Conservation (phyloP, 1,140 invertebrate genomes). For the Habropoda laboriosa region DNA sequence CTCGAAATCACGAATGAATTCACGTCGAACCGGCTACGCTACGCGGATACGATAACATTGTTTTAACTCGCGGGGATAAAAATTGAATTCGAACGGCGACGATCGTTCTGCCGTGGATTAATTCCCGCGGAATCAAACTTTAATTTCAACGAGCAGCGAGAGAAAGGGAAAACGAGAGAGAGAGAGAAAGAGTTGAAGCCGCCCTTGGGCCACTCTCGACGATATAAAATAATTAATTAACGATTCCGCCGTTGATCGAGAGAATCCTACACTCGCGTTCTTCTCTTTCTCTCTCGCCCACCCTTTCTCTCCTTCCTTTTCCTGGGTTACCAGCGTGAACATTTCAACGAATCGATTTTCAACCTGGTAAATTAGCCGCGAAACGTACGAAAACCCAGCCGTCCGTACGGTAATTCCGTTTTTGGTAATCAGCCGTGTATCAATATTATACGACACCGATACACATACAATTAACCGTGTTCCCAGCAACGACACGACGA, state of each 20-base stretch:
- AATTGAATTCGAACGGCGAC: neutral
- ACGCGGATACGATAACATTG: neutral
- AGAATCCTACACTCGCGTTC: too few species aligned
- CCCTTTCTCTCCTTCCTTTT: constrained; percentile 1
- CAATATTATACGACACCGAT: constrained; percentile 38
- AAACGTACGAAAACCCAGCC: neutral
- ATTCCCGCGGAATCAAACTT: neutral
- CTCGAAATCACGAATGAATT: neutral
- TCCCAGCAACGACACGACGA: neutral
- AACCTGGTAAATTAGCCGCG: constrained; percentile 9
- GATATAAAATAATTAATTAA: constrained; percentile 21
- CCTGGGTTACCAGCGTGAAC: neutral
- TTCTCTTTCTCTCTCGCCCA: too few species aligned
- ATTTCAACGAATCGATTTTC: constrained; percentile 23
- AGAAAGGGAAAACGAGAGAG: too few species aligned
- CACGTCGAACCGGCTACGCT: too few species aligned
- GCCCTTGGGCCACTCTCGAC: too few species aligned
- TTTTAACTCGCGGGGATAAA: neutral
- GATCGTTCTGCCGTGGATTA: neutral
- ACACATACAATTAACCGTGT: constrained; percentile 30
- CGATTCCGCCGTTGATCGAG: neutral
- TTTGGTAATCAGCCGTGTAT: constrained; percentile 32
- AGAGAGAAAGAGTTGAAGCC: too few species aligned
- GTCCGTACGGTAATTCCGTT: constrained; percentile 6
- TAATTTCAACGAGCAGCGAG: too few species aligned